Percentiles rank a stretch among this genome's conserved stretches.
Evolutionary conservation across 1,140 invertebrate genomes (phyloP).

Genomic region (Fopius arisanus): DNA sequence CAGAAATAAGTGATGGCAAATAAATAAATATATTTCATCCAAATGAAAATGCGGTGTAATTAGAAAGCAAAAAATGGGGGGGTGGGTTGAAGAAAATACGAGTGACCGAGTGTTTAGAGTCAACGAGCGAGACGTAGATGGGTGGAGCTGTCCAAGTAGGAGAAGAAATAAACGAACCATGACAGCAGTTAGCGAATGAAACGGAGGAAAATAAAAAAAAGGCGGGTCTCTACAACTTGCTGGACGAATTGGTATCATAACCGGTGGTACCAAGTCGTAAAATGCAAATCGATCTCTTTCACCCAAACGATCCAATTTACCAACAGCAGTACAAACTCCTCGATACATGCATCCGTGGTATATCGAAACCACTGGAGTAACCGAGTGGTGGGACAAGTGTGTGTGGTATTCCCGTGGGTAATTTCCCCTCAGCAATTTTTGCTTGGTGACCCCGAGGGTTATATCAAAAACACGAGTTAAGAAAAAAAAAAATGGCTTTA

Average conservation of each 20-base stretch:
- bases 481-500: background rate
- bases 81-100: background rate
- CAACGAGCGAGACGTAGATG: slow-evolving; percentile 8
- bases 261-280: slow-evolving; percentile 18
- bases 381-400: no score
- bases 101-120: slow-evolving; percentile 2
- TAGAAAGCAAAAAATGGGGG: background rate
- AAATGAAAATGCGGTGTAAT: slow-evolving; percentile 13
- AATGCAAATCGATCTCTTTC: slow-evolving; percentile 24
- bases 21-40: background rate
- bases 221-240: background rate
- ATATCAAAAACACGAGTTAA: background rate
- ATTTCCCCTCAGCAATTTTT: background rate
- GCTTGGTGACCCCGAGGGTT: background rate
- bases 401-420: background rate
- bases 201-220: background rate
- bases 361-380: no score
- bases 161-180: slow-evolving; percentile 15
- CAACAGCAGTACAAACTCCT: background rate
- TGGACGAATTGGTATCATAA: slow-evolving; percentile 20
- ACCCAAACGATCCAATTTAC: slow-evolving; percentile 27
- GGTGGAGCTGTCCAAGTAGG: background rate
- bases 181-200: slow-evolving; percentile 15
- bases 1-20: no score
- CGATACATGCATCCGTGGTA: background rate